Base-by-base conservation (phyloP, 2,888 invertebrate species). In the Tachina lurida region DNA sequence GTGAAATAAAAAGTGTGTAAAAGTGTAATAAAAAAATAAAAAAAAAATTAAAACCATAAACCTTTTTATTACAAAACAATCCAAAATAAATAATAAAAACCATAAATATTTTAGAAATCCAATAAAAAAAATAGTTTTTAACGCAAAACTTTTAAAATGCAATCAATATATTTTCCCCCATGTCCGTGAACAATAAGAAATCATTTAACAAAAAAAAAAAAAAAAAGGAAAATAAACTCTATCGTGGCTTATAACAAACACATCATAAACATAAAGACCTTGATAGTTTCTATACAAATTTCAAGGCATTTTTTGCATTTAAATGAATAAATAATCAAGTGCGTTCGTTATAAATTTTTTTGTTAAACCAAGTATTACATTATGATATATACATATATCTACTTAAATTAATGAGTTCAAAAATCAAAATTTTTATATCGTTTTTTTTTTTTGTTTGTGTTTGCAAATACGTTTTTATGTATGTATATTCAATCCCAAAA, bases 241-340 rank as follows among this genome's bases (percentile, higher is more conserved):
- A 83, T 60, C 19, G 71, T 67, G 73, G 67, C 83, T 78, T 84
- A 84, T 54, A 54, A 75, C 15, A 68, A 75, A 68, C 41, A 60
- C 19, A 58, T 39, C 17, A 63, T 56, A n/a, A 54, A 39, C 12
- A 45, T 63, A 49, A 68, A 67, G 22, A 49, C 67, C 76, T 70
- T 82, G 70, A 10, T n/a, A 58, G 63, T 70, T 82, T 62, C 10
- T 60, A 12, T 10, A 77, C 67, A 60, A n/a, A 60, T 45, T 74
- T 71, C 77, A 78, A 84, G 65, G 65, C 13, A 68, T 49, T 47
- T 54, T 47, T 79, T 63, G 54, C 22, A 22, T 41, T 58, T 39
- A 31, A 71, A 58, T 74, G 19, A 68, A 68, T 62, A 62, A 81
- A 39, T 81, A 75, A 62, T 68, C 43, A 75, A 81, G 75, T 75